phyloP scores from a whole-genome alignment of 1,140 invertebrate species.

The Nasonia vitripennis region DNA sequence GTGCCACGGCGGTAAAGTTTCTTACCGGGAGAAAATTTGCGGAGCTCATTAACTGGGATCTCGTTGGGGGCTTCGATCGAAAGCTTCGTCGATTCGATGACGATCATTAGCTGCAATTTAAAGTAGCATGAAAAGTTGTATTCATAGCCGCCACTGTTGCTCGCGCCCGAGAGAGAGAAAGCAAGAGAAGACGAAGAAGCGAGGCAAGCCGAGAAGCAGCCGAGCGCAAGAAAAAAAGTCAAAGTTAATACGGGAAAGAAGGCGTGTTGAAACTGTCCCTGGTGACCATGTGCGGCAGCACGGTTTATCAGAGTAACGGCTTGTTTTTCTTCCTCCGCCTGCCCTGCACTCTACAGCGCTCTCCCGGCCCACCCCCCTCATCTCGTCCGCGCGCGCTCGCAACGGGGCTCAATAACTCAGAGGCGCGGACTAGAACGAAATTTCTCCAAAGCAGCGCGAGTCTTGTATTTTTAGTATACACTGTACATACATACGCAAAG shows the following conservation, averaged over 20 bases:
- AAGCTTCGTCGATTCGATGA: no score
- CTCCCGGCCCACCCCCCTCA: no score
- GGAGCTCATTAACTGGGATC: no score
- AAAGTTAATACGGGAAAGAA: neutral
- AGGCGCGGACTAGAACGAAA: neutral
- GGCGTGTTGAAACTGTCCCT: slow-evolving; percentile 34
- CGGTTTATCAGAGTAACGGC: slow-evolving; percentile 36
- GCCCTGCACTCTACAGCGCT: no score
- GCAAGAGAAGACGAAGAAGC: neutral
- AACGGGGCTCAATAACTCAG: slow-evolving; percentile 30
- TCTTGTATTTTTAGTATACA: slow-evolving; percentile 21
- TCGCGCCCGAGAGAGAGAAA: neutral
- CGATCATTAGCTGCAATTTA: no score
- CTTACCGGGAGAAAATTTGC: no score
- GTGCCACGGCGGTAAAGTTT: no score
- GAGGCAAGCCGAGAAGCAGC: neutral
- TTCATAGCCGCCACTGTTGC: no score
- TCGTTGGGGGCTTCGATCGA: no score
- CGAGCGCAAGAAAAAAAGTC: neutral
- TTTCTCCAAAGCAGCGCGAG: neutral
- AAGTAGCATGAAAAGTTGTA: no score
- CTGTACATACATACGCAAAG: neutral
- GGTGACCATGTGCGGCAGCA: slow-evolving; percentile 6
- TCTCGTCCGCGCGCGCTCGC: neutral
- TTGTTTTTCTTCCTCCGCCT: slow-evolving; percentile 1